Evolutionary conservation across 2,797 vertebrate species (phyloP).

Genomic region (Acropternis orthonyx): DNA sequence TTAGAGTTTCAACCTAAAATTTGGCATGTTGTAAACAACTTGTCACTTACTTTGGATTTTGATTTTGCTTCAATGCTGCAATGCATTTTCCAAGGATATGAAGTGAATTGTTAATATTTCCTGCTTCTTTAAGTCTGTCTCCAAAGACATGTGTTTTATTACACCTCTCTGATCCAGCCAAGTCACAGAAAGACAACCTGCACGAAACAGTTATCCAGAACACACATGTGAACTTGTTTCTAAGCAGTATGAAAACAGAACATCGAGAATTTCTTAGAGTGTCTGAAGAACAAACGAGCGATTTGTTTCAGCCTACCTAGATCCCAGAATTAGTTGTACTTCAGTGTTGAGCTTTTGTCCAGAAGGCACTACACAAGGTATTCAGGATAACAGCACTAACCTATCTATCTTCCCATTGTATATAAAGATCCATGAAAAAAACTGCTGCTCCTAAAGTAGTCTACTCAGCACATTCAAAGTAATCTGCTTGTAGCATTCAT

Average conservation of each 20-base stretch:
- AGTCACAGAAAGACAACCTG: slow-evolving; percentile 89
- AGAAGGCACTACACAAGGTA: neutral
- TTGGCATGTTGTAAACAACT: neutral
- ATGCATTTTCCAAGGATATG: slow-evolving; percentile 93
- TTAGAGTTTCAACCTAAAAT: neutral
- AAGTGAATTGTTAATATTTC: slow-evolving; percentile 91
- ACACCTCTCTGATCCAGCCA: slow-evolving; percentile 91
- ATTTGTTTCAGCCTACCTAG: neutral
- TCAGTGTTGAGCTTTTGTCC: neutral
- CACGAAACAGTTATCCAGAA: neutral
- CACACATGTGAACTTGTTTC: neutral
- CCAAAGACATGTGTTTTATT: slow-evolving; percentile 89
- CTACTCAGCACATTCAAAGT: neutral
- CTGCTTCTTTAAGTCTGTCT: slow-evolving; percentile 89
- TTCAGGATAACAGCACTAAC: neutral
- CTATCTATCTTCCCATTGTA: neutral
- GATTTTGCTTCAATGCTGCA: slow-evolving; percentile 83
- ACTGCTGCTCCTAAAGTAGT: neutral
- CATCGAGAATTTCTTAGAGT: neutral
- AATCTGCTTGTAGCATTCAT: neutral
- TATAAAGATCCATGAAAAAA: neutral
- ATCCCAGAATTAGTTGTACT: neutral
- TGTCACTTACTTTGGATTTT: slow-evolving; percentile 80
- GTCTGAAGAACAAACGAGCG: neutral
- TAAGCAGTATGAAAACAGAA: neutral